Percentiles rank a stretch among this genome's conserved stretches.
Conservation (phyloP, 2,888 invertebrate genomes). For the Cheilosia vulpina region DNA sequence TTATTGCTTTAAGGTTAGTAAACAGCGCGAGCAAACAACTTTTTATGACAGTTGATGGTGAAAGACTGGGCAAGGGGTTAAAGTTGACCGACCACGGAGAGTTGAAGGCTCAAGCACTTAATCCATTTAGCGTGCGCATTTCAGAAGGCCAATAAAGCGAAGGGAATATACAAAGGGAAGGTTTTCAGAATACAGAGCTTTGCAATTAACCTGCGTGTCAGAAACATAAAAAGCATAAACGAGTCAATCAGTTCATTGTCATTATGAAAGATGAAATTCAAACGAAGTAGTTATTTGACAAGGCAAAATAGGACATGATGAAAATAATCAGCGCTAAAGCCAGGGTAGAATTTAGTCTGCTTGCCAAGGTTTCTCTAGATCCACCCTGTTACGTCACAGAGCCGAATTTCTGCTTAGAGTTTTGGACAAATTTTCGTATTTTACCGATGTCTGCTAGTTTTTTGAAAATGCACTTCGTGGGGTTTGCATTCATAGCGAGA, state of each 20-base stretch:
- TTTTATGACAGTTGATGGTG: slow-evolving; percentile 19
- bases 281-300: not conserved
- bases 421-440: no score
- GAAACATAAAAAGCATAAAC: not conserved
- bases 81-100: slow-evolving; percentile 25
- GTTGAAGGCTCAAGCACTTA: not conserved
- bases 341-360: no score
- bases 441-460: no score
- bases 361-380: no score
- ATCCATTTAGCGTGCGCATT: slow-evolving; percentile 4
- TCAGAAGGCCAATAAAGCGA: not conserved
- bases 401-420: no score
- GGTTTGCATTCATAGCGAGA: no score
- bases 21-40: not conserved
- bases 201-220: not conserved
- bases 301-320: not conserved
- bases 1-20: not conserved
- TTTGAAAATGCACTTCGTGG: no score
- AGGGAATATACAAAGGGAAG: not conserved
- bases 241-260: not conserved
- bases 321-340: no score
- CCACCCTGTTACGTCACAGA: no score
- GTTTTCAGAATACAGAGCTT: not conserved
- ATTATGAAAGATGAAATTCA: not conserved
- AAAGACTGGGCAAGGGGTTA: not conserved